phyloP scores from a whole-genome alignment of 2,797 vertebrate genomes.

The Leptatherina wallacei region DNA sequence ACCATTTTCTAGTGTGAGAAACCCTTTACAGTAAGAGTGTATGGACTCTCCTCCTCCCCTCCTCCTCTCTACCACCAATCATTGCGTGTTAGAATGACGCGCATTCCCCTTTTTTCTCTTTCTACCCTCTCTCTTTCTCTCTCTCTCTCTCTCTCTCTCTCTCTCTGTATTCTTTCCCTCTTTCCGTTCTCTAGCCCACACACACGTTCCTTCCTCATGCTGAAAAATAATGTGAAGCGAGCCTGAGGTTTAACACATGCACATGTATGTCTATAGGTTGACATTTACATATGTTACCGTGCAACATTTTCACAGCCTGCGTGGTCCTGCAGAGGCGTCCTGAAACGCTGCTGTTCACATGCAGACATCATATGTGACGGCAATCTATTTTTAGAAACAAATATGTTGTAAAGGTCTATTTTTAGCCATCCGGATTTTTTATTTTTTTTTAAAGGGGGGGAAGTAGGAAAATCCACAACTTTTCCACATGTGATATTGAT shows the following conservation, averaged over 20 bases:
- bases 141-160: not conserved
- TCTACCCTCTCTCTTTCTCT: not conserved
- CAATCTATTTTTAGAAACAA: conserved; percentile 18
- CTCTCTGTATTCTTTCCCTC: too few relatives aligned
- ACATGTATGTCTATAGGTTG: conserved; percentile 33
- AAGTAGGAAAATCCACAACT: too few relatives aligned
- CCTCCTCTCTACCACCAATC: conserved; percentile 64
- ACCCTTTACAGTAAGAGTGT: conserved; percentile 56
- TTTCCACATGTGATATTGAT: not conserved
- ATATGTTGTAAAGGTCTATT: conserved; percentile 15
- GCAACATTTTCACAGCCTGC: conserved; percentile 35
- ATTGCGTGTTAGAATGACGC: conserved; percentile 69
- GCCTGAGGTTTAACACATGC: conserved; percentile 40
- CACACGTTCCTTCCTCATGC: conserved; percentile 12
- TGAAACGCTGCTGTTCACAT: not conserved
- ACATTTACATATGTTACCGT: conserved; percentile 48
- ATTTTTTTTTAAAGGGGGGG: too few relatives aligned
- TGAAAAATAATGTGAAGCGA: conserved; percentile 34
- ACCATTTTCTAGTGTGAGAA: conserved; percentile 28
- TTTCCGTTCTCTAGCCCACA: not conserved
- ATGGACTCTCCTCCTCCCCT: conserved; percentile 30
- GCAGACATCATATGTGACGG: conserved; percentile 8
- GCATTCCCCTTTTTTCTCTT: conserved; percentile 52
- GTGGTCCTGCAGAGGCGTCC: not conserved
- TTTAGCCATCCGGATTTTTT: conserved; percentile 1